Evolutionary conservation across 2,797 vertebrate species (phyloP), one percentile per base, ranked within the genome.

Genomic region (Amblyraja radiata): DNA sequence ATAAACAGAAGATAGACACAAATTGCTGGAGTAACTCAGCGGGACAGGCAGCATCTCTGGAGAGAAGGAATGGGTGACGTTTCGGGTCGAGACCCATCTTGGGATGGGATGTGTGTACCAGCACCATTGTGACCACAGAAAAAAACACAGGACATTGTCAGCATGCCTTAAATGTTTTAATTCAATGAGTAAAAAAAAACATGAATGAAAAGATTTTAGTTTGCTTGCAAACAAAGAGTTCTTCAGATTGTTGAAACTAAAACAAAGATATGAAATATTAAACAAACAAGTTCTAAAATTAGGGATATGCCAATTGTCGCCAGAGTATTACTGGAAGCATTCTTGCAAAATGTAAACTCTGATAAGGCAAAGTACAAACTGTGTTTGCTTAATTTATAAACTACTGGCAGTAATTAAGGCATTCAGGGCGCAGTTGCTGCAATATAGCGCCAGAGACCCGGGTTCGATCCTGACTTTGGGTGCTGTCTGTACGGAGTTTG

Each of bases 231-330:
- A 46, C 21, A 54, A 54, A 9, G 3, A 13, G n/a, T 54, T n/a
- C 83, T 65, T 32, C n/a, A 14, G 61, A 63, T 88, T 88, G 14
- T 2, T 36, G 84, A 65, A 63, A 16, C 5, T 88, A 32, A 32
- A 88, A 18, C 84, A 88, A 88, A 32, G 61, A 65, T 32, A 65
- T 65, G 61, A 88, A 88, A 86, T 63, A 63, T 28, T 86, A 63
- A 86, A 32, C 61, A 46, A 46, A 32, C 46, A 86, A 39, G 39
- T 25, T 76, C 0, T 23, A 54, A 54, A 16, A 8, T 32, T 65
- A 65, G 32, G 58, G 6, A 7, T 63, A n/a, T 28, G 25, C 18
- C 28, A 86, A 88, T 65, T n/a, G 21, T 16, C 61, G n/a, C 61
- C 18, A 16, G 11, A 28, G 25, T 63, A 63, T 28, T 28, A 63